These are phyloP conservation scores for Cuniculus paca DNA, from an alignment of 2,797 vertebrate species.

Conservation along the genomic window DNA sequence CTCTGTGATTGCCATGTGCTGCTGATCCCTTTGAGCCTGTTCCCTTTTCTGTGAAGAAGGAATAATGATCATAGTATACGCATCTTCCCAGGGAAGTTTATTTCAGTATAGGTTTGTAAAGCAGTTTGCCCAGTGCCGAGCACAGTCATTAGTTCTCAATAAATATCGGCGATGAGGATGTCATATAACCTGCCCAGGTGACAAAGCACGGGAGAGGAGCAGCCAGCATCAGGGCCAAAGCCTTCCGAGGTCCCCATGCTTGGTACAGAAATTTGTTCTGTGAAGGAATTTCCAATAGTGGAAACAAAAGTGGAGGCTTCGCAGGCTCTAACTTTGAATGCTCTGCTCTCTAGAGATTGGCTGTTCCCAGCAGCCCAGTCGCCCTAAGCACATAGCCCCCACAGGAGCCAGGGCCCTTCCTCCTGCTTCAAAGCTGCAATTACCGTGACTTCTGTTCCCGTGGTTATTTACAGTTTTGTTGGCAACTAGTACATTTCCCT, in stretches of 20 bases:
- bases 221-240: not conserved
- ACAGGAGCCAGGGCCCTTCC: not conserved
- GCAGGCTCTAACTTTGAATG: not conserved
- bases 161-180: rapidly evolving
- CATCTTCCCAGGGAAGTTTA: not conserved
- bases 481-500: conserved; percentile 49
- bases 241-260: not conserved
- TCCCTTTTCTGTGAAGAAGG: not conserved
- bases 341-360: not conserved
- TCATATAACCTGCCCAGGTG: not conserved
- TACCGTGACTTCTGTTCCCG: conserved; percentile 61
- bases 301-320: not conserved
- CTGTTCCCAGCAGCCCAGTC: not conserved
- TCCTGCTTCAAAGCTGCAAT: not conserved
- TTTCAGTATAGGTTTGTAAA: not conserved
- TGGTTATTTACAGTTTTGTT: conserved; percentile 63
- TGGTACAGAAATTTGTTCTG: not conserved
- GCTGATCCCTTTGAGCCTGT: not conserved
- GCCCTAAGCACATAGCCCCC: not conserved
- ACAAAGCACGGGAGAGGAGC: not conserved
- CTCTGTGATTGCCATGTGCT: not conserved
- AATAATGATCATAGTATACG: not conserved
- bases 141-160: not conserved
- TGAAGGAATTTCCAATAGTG: not conserved
- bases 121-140: not conserved